Evolutionary conservation across 2,888 invertebrate genomes (phyloP).

Genomic region (Drosophila testacea): DNA sequence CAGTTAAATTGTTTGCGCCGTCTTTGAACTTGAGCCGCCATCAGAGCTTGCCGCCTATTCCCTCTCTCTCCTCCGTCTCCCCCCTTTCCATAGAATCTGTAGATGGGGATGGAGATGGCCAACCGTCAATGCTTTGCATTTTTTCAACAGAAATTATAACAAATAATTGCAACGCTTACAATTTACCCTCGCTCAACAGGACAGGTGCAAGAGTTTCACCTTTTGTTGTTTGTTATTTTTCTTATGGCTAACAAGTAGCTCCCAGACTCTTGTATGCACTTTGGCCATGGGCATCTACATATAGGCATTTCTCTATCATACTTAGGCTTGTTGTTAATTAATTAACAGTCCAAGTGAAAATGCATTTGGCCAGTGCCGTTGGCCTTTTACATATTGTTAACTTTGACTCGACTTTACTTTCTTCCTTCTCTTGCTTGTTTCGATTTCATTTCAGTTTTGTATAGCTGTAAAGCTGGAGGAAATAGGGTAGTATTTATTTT

Average conservation of each 20-base stretch:
- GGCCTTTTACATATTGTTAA: slow-evolving; percentile 32
- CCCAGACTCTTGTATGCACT: slow-evolving; percentile 33
- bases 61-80: background rate
- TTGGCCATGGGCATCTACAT: slow-evolving; percentile 35
- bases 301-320: slow-evolving; percentile 29
- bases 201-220: slow-evolving; percentile 72
- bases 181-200: slow-evolving; percentile 40
- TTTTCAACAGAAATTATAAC: slow-evolving; percentile 78
- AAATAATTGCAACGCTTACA: slow-evolving; percentile 74
- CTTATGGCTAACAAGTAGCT: slow-evolving; percentile 33
- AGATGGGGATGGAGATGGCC: slow-evolving; percentile 23
- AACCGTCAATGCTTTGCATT: slow-evolving; percentile 73
- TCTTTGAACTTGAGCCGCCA: slow-evolving; percentile 76
- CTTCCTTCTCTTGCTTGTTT: slow-evolving; percentile 16
- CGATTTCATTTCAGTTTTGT: slow-evolving; percentile 54
- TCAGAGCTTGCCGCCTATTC: slow-evolving; percentile 7
- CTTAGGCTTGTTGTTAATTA: slow-evolving; percentile 50
- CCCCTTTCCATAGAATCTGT: background rate
- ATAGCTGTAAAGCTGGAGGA: background rate
- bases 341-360: slow-evolving; percentile 70
- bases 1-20: slow-evolving; percentile 76
- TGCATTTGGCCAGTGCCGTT: slow-evolving; percentile 65
- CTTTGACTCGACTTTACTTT: slow-evolving; percentile 5
- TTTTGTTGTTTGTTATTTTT: slow-evolving; percentile 32
- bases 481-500: background rate